phyloP scores from a whole-genome alignment of 23 tunicate species.

The Styela clava region DNA sequence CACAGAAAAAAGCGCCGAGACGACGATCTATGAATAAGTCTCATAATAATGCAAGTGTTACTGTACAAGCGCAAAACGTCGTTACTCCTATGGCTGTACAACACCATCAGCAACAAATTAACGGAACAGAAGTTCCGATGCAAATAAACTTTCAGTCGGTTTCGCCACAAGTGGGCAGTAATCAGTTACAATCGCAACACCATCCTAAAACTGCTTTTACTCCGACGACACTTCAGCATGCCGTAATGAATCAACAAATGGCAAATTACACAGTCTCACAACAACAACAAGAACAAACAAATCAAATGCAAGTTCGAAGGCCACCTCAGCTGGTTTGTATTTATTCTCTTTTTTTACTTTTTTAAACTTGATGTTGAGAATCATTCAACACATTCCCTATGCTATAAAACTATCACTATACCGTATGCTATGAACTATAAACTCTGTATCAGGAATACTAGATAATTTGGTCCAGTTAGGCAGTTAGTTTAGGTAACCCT shows the following conservation, averaged over 20 bases:
- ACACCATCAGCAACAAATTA: background rate
- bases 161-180: background rate
- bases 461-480: too few species aligned
- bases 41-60: background rate
- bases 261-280: background rate
- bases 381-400: too few species aligned
- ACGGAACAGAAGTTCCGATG: background rate
- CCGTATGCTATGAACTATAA: too few species aligned
- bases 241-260: background rate
- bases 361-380: too few species aligned
- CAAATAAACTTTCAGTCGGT: background rate
- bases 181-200: background rate
- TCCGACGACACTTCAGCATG: background rate
- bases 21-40: background rate
- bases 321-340: background rate
- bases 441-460: too few species aligned
- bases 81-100: background rate
- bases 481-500: too few species aligned
- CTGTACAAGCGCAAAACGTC: background rate
- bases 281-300: background rate
- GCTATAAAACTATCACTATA: too few species aligned
- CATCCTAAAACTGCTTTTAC: background rate
- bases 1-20: constrained; percentile 21
- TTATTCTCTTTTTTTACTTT: too few species aligned
- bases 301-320: background rate